Evolutionary conservation across 2,113 vertebrate genomes (phyloP), one percentile per base, ranked within the genome.

Genomic region (Clarias gariepinus): DNA sequence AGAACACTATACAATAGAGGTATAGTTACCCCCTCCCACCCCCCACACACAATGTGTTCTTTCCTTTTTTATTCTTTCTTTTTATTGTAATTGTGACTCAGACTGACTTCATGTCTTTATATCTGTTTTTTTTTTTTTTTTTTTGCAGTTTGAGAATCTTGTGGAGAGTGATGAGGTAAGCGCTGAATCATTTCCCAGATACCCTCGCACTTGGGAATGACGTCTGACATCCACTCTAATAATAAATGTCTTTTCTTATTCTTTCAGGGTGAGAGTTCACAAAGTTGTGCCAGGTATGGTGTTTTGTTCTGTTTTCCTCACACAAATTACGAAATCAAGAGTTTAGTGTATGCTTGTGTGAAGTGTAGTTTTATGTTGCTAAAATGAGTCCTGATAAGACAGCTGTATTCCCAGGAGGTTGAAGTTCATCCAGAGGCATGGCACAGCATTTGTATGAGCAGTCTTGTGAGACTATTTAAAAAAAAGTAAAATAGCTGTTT

Each of bases 151-250:
- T 94, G 95, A 96, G 89, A 96, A 96, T 81, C 92, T 96, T 84
- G 95, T 96, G 9, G 95, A 96, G 86, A 96, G 95, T 1, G 95
- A 96, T 87, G 95, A 96, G 94, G 95, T 95, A 79, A 93, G 94
- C 86, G 36, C 30, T 64, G 47, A 55, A 66, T 21, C 47, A 55
- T 53, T 76, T 63, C 41, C 58, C 53, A 64, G 9, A 83, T 41
- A 4, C 53, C 71, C 53, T 19, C 13, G 28, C 1, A 33, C 18
- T 25, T 23, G 30, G 19, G n/a, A 47, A 87, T 64, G 1, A 0
- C 28, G n/a, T 8, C 8, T 23, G 12, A 21, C 21, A 1, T 36
- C 21, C 36, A 21, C 13, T 69, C 0, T 73, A 28, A 53, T 55
- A 1, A 23, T 76, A 52, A 41, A 47, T 47, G 8, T 47, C 47